Conservation (phyloP, 1,140 invertebrate species). For the Copidosoma floridanum region DNA sequence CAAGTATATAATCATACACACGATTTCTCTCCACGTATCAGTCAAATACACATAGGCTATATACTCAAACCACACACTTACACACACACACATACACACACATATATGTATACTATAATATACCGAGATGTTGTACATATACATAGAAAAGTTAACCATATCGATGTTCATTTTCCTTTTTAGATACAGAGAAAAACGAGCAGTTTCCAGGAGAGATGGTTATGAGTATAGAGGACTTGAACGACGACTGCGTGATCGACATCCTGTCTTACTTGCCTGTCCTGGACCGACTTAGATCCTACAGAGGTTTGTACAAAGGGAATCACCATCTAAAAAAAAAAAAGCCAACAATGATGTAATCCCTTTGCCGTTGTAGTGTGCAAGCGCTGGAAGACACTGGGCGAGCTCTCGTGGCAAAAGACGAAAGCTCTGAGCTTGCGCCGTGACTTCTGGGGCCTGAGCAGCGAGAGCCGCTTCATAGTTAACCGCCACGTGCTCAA, state of each 20-base stretch:
- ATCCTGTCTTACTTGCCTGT: not conserved
- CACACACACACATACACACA: too few relatives aligned
- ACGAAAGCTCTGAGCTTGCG: not conserved
- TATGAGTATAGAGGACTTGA: not conserved
- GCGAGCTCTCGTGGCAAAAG: not conserved
- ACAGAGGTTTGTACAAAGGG: not conserved
- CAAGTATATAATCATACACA: too few relatives aligned
- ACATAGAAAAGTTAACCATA: too few relatives aligned
- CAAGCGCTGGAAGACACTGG: not conserved
- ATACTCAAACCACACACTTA: too few relatives aligned
- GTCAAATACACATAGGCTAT: too few relatives aligned
- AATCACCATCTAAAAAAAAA: not conserved
- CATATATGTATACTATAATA: too few relatives aligned
- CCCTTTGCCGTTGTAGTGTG: not conserved
- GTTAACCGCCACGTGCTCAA: not conserved
- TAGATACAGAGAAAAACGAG: too few relatives aligned
- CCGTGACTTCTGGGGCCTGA: not conserved
- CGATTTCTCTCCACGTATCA: too few relatives aligned
- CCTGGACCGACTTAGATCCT: not conserved
- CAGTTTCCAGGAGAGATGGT: too few relatives aligned
- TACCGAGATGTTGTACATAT: too few relatives aligned
- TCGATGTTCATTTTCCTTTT: too few relatives aligned
- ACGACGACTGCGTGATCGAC: not conserved
- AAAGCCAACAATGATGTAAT: not conserved
- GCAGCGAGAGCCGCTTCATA: not conserved